These are phyloP conservation scores for Bombus affinis DNA, from an alignment of 1,140 invertebrate genomes.

Conservation along the genomic window DNA sequence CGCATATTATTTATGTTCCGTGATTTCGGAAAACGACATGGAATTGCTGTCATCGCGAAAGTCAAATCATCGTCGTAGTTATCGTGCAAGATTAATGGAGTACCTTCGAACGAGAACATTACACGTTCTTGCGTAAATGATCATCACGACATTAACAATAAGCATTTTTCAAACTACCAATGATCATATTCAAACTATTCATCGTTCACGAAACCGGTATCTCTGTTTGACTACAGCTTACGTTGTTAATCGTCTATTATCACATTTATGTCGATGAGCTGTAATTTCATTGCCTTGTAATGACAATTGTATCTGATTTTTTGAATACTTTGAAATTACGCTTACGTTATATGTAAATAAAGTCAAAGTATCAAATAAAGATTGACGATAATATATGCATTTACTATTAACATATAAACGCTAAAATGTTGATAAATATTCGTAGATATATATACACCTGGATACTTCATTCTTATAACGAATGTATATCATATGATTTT, in stretches of 20 bases:
- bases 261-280: not conserved
- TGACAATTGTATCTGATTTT: too few relatives aligned
- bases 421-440: too few relatives aligned
- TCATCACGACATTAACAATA: not conserved
- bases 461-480: too few relatives aligned
- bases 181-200: not conserved
- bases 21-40: not conserved
- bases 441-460: too few relatives aligned
- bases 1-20: not conserved
- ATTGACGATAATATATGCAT: too few relatives aligned
- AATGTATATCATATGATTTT: not conserved
- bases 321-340: too few relatives aligned
- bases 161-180: not conserved
- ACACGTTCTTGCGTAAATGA: not conserved
- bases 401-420: too few relatives aligned
- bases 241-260: not conserved
- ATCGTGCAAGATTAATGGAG: not conserved
- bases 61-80: not conserved
- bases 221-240: not conserved
- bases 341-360: not conserved
- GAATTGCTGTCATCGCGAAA: not conserved
- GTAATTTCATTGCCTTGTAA: too few relatives aligned
- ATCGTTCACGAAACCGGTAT: not conserved
- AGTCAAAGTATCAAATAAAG: too few relatives aligned
- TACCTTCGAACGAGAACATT: not conserved